A percentile compares a stretch with the other conserved stretches of the same genome.
Evolutionary conservation across 1,140 invertebrate genomes (phyloP).

Genomic region (Sycobia sp.): DNA sequence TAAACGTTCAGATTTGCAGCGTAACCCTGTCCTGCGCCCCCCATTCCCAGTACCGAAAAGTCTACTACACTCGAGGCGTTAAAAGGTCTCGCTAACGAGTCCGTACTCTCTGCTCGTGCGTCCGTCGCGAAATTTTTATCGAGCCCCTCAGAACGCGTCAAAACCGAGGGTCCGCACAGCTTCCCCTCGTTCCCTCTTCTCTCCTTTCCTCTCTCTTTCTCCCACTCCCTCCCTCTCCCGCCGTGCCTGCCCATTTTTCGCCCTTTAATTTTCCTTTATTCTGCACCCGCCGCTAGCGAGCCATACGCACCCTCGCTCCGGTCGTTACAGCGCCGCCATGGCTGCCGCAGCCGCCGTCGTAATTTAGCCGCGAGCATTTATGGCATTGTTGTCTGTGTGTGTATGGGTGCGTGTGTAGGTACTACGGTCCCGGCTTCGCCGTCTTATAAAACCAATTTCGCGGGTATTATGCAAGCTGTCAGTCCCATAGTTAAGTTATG

Average conservation of each 20-base stretch:
- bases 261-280: conserved; percentile 34
- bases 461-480: conserved; percentile 62
- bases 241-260: conserved; percentile 13
- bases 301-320: not conserved
- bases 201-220: not conserved
- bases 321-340: not conserved
- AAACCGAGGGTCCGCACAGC: conserved; percentile 11
- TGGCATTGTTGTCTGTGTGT: conserved; percentile 55
- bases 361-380: conserved; percentile 58
- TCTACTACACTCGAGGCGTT: conserved; percentile 22
- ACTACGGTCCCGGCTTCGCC: conserved; percentile 37
- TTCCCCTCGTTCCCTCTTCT: no score
- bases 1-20: no score
- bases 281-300: conserved; percentile 16
- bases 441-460: conserved; percentile 62
- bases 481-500: conserved; percentile 57
- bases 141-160: conserved; percentile 10
- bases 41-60: conserved; percentile 12
- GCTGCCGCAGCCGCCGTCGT: conserved; percentile 43
- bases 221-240: conserved; percentile 9
- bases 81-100: conserved; percentile 24
- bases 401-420: conserved; percentile 40
- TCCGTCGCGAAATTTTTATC: conserved; percentile 17
- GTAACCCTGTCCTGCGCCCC: not conserved
- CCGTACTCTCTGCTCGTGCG: conserved; percentile 3